Percentiles rank a stretch among this genome's conserved stretches.
phyloP scores from a whole-genome alignment of 2,888 invertebrate genomes.

The Dugesia japonica region DNA sequence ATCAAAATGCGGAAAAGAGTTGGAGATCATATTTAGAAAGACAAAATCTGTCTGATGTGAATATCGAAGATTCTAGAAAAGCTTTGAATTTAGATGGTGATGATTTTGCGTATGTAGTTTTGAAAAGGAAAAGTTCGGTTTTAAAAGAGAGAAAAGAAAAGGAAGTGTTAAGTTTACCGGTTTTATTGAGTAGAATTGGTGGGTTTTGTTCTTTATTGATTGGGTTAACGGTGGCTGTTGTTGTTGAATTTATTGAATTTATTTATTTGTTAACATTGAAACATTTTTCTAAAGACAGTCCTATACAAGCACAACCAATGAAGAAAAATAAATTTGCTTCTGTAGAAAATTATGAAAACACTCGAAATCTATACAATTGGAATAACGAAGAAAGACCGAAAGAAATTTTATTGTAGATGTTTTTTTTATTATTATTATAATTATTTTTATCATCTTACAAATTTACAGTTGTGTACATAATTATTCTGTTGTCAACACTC shows the following conservation, averaged over 20 bases:
- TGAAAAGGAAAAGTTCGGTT: conserved; percentile 21
- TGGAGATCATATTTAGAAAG: conserved; percentile 22
- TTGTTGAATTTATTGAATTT: conserved; percentile 23
- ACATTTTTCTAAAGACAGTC: neutral
- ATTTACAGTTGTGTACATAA: neutral
- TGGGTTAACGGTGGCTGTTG: conserved; percentile 17
- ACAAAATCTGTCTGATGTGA: neutral
- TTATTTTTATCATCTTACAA: neutral
- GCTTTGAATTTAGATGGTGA: conserved; percentile 22
- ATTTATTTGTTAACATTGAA: neutral
- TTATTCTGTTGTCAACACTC: neutral
- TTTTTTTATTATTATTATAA: neutral
- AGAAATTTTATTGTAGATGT: neutral
- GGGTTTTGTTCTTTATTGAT: conserved; percentile 24
- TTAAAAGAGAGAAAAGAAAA: neutral
- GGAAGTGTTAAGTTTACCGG: conserved; percentile 2
- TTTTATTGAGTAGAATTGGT: conserved; percentile 25
- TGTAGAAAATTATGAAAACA: neutral
- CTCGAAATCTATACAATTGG: neutral
- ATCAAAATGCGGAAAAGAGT: neutral
- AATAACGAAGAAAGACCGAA: neutral
- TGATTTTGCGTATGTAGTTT: conserved; percentile 25
- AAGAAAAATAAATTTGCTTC: neutral
- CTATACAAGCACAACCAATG: neutral
- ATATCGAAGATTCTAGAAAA: neutral